A percentile compares a stretch with the other conserved stretches of the same genome.
phyloP scores from a whole-genome alignment of 2,888 invertebrate species.

The Cantharis flavilabris region DNA sequence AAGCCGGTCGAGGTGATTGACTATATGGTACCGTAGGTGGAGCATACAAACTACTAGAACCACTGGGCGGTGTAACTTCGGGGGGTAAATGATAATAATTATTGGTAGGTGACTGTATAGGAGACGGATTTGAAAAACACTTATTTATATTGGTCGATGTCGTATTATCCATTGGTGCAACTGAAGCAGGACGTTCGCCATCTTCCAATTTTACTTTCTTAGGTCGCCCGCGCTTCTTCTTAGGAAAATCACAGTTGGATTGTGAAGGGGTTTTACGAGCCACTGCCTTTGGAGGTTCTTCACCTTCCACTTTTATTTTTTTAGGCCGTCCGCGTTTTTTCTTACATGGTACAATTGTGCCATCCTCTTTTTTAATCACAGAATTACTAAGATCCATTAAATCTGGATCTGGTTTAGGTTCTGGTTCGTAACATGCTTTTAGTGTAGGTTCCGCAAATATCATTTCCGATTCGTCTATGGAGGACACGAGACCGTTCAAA shows the following conservation, averaged over 20 bases:
- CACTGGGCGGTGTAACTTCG: slow-evolving; percentile 53
- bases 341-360: slow-evolving; percentile 73
- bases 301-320: slow-evolving; percentile 76
- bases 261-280: slow-evolving; percentile 58
- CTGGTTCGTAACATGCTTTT: slow-evolving; percentile 66
- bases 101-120: slow-evolving; percentile 57
- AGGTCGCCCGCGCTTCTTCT: slow-evolving; percentile 86
- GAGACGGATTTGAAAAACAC: slow-evolving; percentile 58
- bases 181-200: slow-evolving; percentile 31
- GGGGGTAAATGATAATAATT: slow-evolving; percentile 56
- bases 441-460: slow-evolving; percentile 78
- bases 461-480: slow-evolving; percentile 85
- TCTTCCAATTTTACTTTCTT: slow-evolving; percentile 72
- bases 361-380: slow-evolving; percentile 63
- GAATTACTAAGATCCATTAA: slow-evolving; percentile 58
- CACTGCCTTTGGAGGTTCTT: slow-evolving; percentile 62
- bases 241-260: slow-evolving; percentile 67
- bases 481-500: slow-evolving; percentile 82
- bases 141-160: slow-evolving; percentile 56
- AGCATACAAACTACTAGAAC: slow-evolving; percentile 49
- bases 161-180: slow-evolving; percentile 44
- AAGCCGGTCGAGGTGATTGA: slow-evolving; percentile 39
- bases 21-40: slow-evolving; percentile 45
- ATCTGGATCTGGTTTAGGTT: slow-evolving; percentile 57
- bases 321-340: slow-evolving; percentile 91